phyloP scores from a whole-genome alignment of 2,113 vertebrate genomes.

The Thymallus thymallus region DNA sequence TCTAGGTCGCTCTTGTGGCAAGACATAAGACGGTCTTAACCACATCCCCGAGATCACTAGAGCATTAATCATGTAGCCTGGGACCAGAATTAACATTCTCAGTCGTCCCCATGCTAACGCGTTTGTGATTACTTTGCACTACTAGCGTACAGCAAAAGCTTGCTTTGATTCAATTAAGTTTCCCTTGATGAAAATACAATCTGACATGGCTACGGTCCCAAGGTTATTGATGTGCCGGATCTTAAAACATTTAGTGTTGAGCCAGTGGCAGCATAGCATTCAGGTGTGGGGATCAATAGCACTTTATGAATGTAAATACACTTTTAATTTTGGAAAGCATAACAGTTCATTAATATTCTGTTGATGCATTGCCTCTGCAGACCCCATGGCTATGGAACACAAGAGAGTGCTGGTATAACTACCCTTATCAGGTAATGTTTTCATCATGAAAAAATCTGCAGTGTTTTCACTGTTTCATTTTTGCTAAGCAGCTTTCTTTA shows the following conservation, averaged over 20 bases:
- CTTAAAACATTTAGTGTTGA: constrained; percentile 3
- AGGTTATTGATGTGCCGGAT: constrained; percentile 23
- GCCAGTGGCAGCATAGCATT: background rate
- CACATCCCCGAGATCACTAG: background rate
- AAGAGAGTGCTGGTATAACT: constrained; percentile 95
- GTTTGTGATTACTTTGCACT: background rate
- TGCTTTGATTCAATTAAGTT: constrained; percentile 14
- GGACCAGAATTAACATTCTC: no score
- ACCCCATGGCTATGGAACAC: constrained; percentile 95
- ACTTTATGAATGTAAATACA: background rate
- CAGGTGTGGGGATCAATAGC: background rate
- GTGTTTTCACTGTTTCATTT: no score
- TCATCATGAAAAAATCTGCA: background rate
- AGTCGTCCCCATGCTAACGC: no score
- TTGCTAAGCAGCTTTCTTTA: no score
- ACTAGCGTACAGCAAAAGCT: background rate
- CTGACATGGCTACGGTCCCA: constrained; percentile 1
- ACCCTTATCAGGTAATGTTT: constrained; percentile 91
- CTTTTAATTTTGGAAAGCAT: constrained; percentile 10
- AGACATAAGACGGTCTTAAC: background rate
- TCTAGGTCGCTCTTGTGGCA: constrained; percentile 2
- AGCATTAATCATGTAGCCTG: background rate
- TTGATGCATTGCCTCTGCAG: constrained; percentile 64
- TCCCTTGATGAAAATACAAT: constrained; percentile 14
- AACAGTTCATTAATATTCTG: constrained; percentile 1